Base-by-base conservation (phyloP, 2,797 vertebrate species). In the Hipposideros larvatus region DNA sequence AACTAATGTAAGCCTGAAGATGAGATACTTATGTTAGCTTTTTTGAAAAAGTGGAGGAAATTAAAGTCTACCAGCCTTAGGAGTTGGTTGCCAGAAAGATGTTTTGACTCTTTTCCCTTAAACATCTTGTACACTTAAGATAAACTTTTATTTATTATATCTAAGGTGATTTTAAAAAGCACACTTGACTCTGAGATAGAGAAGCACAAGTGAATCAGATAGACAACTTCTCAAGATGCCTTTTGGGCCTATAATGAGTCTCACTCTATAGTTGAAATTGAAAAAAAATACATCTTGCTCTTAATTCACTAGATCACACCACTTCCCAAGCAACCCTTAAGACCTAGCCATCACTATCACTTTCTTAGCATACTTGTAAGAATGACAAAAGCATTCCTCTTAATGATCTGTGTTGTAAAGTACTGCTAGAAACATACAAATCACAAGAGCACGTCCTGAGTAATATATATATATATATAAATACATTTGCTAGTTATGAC, bases 401-500 rank as follows among this genome's bases (percentile, higher is more conserved):
- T 15, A 26, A 31, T 66, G 41, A 70, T 11, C 14, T 51, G 14
- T 43, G 46, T 41, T 3, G 19, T 75, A 24, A 87, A 86, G 6
- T 48, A 24, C 46, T 43, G 28, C 0, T 22, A 15, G 48, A 89
- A 77, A 37, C 2, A n/a, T 43, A 46, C 77, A 94, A 87, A 65
- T 63, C 68, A 55, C 34, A 65, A 22, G 88, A 65, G 0, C n/a
- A 0, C 41, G 5, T 5, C 83, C 2, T 90, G 22, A 95, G 31
- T 48, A 48, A 48, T 37, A 37, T 37, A 37, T 37, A 37, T 37
- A 37, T 37, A 37, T 37, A 37, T 28, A 90, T 11, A 94, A 91
- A 89, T 37, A 68, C 19, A 90, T 16, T 88, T 51, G 11, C 51
- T 94, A 93, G 82, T 84, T 95, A 43, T 95, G 96, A 16, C 48